phyloP scores from a whole-genome alignment of 2,113 vertebrate species.

The Hippotragus niger region DNA sequence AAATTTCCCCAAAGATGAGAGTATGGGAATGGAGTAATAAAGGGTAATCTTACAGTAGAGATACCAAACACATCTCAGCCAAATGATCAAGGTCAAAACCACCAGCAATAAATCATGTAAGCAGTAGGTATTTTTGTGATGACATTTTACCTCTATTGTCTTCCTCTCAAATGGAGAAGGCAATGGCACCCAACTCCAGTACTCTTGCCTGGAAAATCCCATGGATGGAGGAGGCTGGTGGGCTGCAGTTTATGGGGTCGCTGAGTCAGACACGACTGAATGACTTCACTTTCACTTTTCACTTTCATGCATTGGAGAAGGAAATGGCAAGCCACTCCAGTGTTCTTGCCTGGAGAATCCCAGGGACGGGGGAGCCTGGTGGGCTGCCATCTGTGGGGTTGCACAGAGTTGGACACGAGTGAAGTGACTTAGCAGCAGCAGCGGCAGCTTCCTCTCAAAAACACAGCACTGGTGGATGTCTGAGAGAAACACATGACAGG shows the following conservation, averaged over 20 bases:
- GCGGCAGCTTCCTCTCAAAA: background rate
- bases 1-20: background rate
- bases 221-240: background rate
- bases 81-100: background rate
- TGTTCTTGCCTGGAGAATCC: background rate
- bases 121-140: background rate
- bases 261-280: background rate
- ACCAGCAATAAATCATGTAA: background rate
- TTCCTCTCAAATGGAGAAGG: background rate
- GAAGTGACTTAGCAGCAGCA: background rate
- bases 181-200: background rate
- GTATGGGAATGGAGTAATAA: background rate
- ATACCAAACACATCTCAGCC: background rate
- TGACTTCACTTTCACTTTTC: background rate
- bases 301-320: background rate
- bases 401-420: background rate
- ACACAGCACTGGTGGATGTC: background rate
- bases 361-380: background rate
- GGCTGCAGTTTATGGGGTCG: background rate
- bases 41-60: background rate
- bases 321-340: background rate
- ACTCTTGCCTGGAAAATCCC: background rate
- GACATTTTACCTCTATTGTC: background rate
- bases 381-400: accelerated
- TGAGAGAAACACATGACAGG: background rate